Conservation (phyloP, 2,113 vertebrate species). For the Arothron firmamentum region DNA sequence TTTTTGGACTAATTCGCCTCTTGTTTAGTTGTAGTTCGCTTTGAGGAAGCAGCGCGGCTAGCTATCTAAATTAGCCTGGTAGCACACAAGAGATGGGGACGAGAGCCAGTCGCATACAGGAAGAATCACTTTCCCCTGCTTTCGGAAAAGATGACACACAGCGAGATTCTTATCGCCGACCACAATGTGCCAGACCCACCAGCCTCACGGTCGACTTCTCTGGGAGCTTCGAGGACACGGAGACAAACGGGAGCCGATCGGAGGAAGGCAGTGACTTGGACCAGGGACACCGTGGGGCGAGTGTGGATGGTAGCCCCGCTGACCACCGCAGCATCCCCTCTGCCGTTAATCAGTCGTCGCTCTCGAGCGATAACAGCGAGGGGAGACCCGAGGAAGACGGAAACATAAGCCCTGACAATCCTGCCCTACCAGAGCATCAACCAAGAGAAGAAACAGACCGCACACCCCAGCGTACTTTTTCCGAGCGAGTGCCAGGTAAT, state of each 20-base stretch:
- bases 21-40: conserved; percentile 15
- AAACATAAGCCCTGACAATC: conserved; percentile 42
- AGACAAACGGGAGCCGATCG: conserved; percentile 72
- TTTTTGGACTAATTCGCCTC: conserved; percentile 38
- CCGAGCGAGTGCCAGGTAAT: conserved; percentile 73
- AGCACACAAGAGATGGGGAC: conserved; percentile 70
- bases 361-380: conserved; percentile 57
- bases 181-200: conserved; percentile 70
- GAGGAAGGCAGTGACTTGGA: conserved; percentile 79
- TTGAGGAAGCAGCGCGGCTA: conserved; percentile 49
- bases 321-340: conserved; percentile 64
- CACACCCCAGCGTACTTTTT: conserved; percentile 76
- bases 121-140: conserved; percentile 66
- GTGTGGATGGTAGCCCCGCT: conserved; percentile 66
- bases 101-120: conserved; percentile 75
- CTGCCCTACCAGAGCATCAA: conserved; percentile 52
- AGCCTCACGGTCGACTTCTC: conserved; percentile 77
- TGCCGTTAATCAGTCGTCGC: conserved; percentile 52
- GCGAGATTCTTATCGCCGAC: conserved; percentile 70
- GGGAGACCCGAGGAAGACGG: conserved; percentile 60
- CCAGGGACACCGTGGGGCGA: conserved; percentile 68
- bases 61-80: conserved; percentile 30
- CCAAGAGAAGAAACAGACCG: conserved; percentile 71
- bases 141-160: conserved; percentile 71
- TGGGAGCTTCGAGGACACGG: conserved; percentile 74